Conservation (phyloP, 1,140 invertebrate genomes). For the Zaprionus vittiger region DNA sequence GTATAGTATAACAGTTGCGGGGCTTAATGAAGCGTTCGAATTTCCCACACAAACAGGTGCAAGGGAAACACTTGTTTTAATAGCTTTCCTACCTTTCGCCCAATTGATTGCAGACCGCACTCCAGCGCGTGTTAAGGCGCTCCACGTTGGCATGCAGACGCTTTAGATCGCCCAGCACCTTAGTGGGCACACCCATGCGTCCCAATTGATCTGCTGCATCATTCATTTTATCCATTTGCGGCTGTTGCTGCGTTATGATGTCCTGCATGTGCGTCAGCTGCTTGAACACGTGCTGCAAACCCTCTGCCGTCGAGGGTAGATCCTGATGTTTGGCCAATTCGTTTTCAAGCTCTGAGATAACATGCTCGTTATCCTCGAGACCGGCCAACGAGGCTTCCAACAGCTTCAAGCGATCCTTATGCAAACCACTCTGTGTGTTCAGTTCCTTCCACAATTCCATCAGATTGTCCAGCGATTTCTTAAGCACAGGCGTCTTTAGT, state of each 20-base stretch:
- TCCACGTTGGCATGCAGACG: conserved; percentile 96
- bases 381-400: conserved; percentile 95
- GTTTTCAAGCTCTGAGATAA: conserved; percentile 96
- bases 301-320: conserved; percentile 92
- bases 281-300: conserved; percentile 87
- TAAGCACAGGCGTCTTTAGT: conserved; percentile 94
- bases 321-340: conserved; percentile 94
- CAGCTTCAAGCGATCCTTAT: conserved; percentile 89
- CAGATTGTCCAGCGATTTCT: conserved; percentile 94
- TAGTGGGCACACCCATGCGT: conserved; percentile 88
- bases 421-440: conserved; percentile 82
- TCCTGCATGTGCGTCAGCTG: conserved; percentile 88
- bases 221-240: conserved; percentile 94
- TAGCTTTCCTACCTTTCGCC: conserved; percentile 90
- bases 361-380: conserved; percentile 94
- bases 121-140: conserved; percentile 94
- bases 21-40: conserved; percentile 21
- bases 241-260: conserved; percentile 92
- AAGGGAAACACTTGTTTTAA: not conserved
- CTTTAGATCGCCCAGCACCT: conserved; percentile 93
- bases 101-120: conserved; percentile 94
- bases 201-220: conserved; percentile 95
- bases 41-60: not conserved
- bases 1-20: not conserved
- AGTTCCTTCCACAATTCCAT: conserved; percentile 94